Evolutionary conservation across 2,113 vertebrate species (phyloP).

Genomic region (Accipiter cooperii): DNA sequence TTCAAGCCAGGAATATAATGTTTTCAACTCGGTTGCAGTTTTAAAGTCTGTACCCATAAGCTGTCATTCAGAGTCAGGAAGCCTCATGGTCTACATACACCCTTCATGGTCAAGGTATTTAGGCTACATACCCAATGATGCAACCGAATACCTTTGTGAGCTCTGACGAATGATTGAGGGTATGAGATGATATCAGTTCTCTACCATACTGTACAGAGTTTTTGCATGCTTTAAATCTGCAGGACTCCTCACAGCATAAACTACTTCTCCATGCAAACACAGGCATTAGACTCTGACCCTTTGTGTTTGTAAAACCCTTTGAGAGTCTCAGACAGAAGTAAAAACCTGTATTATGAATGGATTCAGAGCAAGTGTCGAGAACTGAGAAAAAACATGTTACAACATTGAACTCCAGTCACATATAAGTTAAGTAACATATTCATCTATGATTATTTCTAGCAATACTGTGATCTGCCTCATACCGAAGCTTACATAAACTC

Average conservation of each 20-base stretch:
- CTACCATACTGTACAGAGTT: neutral
- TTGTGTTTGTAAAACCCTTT: neutral
- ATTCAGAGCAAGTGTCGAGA: neutral
- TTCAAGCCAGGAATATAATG: neutral
- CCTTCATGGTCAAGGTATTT: constrained; percentile 58
- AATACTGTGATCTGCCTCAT: neutral
- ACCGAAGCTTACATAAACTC: constrained; percentile 31
- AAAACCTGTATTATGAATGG: neutral
- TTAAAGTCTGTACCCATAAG: neutral
- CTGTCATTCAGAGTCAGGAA: constrained; percentile 20
- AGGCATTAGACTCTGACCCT: neutral
- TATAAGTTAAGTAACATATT: neutral
- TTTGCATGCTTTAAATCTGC: constrained; percentile 13
- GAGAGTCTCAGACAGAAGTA: neutral
- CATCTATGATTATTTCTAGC: neutral
- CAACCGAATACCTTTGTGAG: constrained; percentile 32
- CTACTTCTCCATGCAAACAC: neutral
- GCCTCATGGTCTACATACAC: constrained; percentile 5
- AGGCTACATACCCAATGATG: constrained; percentile 35
- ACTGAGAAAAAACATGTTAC: neutral
- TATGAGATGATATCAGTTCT: constrained; percentile 21
- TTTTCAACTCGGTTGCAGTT: neutral
- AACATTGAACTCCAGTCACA: neutral
- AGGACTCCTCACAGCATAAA: neutral
- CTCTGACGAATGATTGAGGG: constrained; percentile 23